Base-by-base conservation (phyloP, 2,113 vertebrate species). In the Pseudorhombus dupliciocellatus region DNA sequence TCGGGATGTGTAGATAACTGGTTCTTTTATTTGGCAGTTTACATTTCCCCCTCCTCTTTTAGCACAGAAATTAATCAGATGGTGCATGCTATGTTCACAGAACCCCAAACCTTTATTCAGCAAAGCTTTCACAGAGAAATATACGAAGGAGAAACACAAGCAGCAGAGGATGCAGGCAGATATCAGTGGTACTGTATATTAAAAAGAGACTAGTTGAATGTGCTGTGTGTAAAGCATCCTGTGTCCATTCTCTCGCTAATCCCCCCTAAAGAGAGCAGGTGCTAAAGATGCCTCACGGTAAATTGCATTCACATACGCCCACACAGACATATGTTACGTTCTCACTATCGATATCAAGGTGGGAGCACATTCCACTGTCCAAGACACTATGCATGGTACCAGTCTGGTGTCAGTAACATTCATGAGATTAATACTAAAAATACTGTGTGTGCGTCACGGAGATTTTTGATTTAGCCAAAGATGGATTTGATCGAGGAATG, bases 91-190 rank as follows among this genome's bases (percentile, higher is more conserved):
- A 90, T 88, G 81, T 91, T 90, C 84, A 92, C 92, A 91, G 91
- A 93, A 93, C 85, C 92, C 86, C 85, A 91, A 89, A 91, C 79
- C 80, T 92, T 94, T 91, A 92, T 93, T 93, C 80, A 91, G 89
- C 90, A 92, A 91, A 92, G 88, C 90, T 90, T 93, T 89, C 79
- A 94, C 92, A 94, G 90, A 92, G 87, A 90, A 87, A 91, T 90
- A 90, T 88, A 93, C 93, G 91, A 82, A 91, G 85, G 80, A 81
- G 72, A 79, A 88, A 88, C 88, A 91, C 89, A 89, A 88, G 88
- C 91, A 92, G 92, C 88, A 81, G 88, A 92, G 87, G 83, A 91
- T 87, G 90, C 86, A 92, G 89, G 91, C 91, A 90, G 77, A 88
- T 88, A 85, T 84, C 84, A 84, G 86, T 87, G 88, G 75, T 70